Percentiles rank a stretch among this genome's conserved stretches.
phyloP scores from a whole-genome alignment of 2,888 invertebrate genomes.

The Axea sp. region DNA sequence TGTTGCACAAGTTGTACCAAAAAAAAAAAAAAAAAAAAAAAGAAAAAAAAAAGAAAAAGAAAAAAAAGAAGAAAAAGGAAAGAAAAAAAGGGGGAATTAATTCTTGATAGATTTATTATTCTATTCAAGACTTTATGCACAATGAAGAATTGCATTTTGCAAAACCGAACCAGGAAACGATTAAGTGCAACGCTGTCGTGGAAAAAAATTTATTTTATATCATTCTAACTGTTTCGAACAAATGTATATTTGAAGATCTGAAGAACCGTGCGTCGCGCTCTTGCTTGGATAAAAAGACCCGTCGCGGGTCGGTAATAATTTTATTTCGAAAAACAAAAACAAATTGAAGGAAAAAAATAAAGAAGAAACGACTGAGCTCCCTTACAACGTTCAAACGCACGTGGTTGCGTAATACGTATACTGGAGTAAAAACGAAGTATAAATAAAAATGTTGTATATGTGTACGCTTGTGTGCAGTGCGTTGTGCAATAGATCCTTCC shows the following conservation, averaged over 20 bases:
- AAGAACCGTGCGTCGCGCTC: no score
- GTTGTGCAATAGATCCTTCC: conserved; percentile 68
- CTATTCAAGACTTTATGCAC: conserved; percentile 23
- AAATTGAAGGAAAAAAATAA: no score
- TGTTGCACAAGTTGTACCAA: conserved; percentile 52
- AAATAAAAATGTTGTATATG: conserved; percentile 41
- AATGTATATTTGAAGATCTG: no score
- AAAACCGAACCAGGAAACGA: not conserved
- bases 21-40: conserved; percentile 2
- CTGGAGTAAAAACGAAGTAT: conserved; percentile 43
- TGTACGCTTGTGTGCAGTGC: conserved; percentile 24
- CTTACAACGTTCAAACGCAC: conserved; percentile 28
- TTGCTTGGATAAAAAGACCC: no score
- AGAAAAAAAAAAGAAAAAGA: not conserved
- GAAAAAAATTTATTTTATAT: no score
- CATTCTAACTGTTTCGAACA: not conserved
- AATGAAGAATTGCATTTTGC: conserved; percentile 2
- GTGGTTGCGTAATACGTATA: conserved; percentile 26
- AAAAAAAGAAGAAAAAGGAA: not conserved
- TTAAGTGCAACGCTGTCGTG: not conserved
- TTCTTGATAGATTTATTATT: conserved; percentile 55
- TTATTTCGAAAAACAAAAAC: no score
- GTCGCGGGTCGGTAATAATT: no score
- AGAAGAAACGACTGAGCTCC: conserved; percentile 21
- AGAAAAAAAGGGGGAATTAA: not conserved